These are phyloP conservation scores for Ameiurus melas DNA, from an alignment of 2,113 vertebrate species.

Conservation along the genomic window DNA sequence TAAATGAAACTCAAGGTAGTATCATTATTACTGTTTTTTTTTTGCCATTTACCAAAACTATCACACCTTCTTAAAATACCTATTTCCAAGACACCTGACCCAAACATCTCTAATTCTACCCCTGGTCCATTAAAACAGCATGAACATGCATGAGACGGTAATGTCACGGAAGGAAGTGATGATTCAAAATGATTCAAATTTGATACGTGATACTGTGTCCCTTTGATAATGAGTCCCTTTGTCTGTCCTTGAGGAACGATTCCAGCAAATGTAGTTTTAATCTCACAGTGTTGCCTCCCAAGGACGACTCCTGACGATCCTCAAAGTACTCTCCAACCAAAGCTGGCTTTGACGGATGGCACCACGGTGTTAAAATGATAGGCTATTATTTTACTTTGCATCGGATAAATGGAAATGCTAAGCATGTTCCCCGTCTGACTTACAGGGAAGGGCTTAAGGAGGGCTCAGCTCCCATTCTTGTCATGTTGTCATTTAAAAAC, in stretches of 20 bases:
- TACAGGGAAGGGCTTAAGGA: conserved; percentile 4
- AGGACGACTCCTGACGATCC: conserved; percentile 62
- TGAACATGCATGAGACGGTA: conserved; percentile 42
- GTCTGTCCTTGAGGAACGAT: conserved; percentile 59
- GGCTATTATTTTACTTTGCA: conserved; percentile 80
- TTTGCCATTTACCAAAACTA: not conserved
- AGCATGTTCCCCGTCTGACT: conserved; percentile 59
- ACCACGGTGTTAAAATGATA: conserved; percentile 67
- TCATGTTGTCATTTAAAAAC: conserved; percentile 9
- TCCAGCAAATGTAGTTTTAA: conserved; percentile 62
- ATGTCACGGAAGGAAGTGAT: not conserved
- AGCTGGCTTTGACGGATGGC: conserved; percentile 73
- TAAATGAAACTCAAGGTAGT: not conserved
- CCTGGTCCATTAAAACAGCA: not conserved
- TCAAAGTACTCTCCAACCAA: conserved; percentile 57
- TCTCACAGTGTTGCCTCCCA: conserved; percentile 61
- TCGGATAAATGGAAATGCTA: conserved; percentile 71
- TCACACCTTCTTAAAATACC: not conserved
- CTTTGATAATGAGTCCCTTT: conserved; percentile 45
- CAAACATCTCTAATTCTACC: not conserved
- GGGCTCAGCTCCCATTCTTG: conserved; percentile 24
- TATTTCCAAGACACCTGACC: not conserved
- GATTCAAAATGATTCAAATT: conserved; percentile 42
- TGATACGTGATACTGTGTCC: conserved; percentile 15
- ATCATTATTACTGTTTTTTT: not conserved